phyloP scores from a whole-genome alignment of 2,113 vertebrate genomes.

The Daphoenositta chrysoptera region DNA sequence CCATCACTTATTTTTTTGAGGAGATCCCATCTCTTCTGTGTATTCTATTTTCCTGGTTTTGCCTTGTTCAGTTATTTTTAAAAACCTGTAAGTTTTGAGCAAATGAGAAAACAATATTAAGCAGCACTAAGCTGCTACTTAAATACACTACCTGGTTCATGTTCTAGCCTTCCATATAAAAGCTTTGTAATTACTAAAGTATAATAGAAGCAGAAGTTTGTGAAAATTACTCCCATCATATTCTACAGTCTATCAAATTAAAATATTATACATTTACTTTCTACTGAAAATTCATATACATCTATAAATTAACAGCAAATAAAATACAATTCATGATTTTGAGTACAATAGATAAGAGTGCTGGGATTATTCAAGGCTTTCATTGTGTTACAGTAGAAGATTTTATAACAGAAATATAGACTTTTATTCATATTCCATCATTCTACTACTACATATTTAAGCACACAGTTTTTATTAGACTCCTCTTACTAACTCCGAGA shows the following conservation, averaged over 20 bases:
- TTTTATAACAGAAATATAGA: not conserved
- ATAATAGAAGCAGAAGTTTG: not conserved
- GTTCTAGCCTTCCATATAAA: not conserved
- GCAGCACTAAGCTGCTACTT: not conserved
- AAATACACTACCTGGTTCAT: not conserved
- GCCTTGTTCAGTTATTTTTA: not conserved
- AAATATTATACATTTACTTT: not conserved
- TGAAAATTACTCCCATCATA: not conserved
- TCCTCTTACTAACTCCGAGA: not conserved
- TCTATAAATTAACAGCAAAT: not conserved
- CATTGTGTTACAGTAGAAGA: not conserved
- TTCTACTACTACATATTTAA: not conserved
- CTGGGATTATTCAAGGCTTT: not conserved
- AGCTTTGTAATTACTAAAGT: not conserved
- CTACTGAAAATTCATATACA: not conserved
- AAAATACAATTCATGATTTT: not conserved
- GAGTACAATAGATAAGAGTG: not conserved
- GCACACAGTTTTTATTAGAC: not conserved
- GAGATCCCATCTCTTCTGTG: not conserved
- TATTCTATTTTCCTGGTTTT: not conserved
- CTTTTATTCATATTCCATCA: not conserved
- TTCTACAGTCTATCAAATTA: not conserved
- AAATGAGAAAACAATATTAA: not conserved
- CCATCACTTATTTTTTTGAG: accelerated
- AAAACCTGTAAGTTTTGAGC: not conserved